Conservation (phyloP, 1,140 invertebrate genomes). For the Macrobrachium rosenbergii region DNA sequence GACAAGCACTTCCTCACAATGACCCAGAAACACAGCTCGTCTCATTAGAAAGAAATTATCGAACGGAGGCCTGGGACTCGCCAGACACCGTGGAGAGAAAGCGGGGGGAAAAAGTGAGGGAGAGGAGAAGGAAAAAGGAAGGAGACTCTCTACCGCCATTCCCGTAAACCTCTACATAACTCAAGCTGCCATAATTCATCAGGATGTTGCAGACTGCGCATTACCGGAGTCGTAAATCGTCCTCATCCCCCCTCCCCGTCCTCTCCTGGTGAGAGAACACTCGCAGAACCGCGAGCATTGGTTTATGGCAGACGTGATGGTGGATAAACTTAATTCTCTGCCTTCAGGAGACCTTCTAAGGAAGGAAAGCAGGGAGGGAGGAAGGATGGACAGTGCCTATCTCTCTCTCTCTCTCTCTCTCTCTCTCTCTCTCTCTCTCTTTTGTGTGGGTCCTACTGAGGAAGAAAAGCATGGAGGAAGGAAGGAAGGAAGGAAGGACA, state of each 20-base stretch:
- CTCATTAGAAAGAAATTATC: too few relatives aligned
- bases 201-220: conserved; percentile 2
- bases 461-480: too few relatives aligned
- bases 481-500: too few relatives aligned
- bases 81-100: too few relatives aligned
- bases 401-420: conserved; percentile 7
- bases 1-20: too few relatives aligned
- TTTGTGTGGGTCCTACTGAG: too few relatives aligned
- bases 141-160: not conserved
- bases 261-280: not conserved
- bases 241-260: not conserved
- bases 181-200: conserved; percentile 1
- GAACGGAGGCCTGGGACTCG: too few relatives aligned
- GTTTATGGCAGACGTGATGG: too few relatives aligned
- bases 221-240: not conserved
- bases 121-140: not conserved
- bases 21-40: too few relatives aligned
- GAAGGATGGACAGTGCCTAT: not conserved
- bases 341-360: not conserved
- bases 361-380: not conserved
- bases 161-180: conserved; percentile 6
- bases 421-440: conserved; percentile 12
- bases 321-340: too few relatives aligned
- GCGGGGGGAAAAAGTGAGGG: too few relatives aligned
- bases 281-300: too few relatives aligned